Percentiles rank a stretch among this genome's conserved stretches.
Conservation (phyloP, 1,140 invertebrate species). For the Drosophila micromelanica region DNA sequence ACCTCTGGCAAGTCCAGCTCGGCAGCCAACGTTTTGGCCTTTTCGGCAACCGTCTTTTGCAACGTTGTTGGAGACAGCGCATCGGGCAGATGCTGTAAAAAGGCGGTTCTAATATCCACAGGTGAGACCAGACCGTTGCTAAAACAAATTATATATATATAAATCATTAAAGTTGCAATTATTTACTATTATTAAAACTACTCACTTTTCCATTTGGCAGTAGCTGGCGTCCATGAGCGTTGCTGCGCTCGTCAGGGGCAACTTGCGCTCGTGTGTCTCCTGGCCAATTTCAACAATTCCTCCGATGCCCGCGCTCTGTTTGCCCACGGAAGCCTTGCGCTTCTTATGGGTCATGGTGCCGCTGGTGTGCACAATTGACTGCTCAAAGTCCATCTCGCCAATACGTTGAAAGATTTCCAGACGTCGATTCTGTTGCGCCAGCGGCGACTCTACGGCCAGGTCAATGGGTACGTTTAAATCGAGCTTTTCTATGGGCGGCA, state of each 20-base stretch:
- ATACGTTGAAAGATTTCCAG: slow-evolving; percentile 80
- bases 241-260: slow-evolving; percentile 61
- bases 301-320: slow-evolving; percentile 5
- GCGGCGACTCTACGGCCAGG: slow-evolving; percentile 80
- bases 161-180: background rate
- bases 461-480: slow-evolving; percentile 84
- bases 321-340: slow-evolving; percentile 34
- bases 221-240: slow-evolving; percentile 79
- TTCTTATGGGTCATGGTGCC: slow-evolving; percentile 19
- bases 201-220: slow-evolving; percentile 71
- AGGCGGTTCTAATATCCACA: slow-evolving; percentile 55
- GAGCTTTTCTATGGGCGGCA: slow-evolving; percentile 84
- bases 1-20: slow-evolving; percentile 69
- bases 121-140: slow-evolving; percentile 67
- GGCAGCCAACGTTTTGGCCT: slow-evolving; percentile 62
- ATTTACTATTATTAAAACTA: too few species aligned
- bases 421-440: slow-evolving; percentile 76
- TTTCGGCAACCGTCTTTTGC: slow-evolving; percentile 60
- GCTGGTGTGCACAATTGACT: slow-evolving; percentile 71
- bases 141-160: background rate
- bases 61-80: slow-evolving; percentile 61
- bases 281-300: slow-evolving; percentile 82
- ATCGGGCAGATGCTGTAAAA: slow-evolving; percentile 64
- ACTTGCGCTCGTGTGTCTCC: slow-evolving; percentile 48
- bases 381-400: slow-evolving; percentile 78